These are phyloP conservation scores for Plumapathes pennacea DNA, from an alignment of 92 coral and sea anemone genomes.

Conservation along the genomic window DNA sequence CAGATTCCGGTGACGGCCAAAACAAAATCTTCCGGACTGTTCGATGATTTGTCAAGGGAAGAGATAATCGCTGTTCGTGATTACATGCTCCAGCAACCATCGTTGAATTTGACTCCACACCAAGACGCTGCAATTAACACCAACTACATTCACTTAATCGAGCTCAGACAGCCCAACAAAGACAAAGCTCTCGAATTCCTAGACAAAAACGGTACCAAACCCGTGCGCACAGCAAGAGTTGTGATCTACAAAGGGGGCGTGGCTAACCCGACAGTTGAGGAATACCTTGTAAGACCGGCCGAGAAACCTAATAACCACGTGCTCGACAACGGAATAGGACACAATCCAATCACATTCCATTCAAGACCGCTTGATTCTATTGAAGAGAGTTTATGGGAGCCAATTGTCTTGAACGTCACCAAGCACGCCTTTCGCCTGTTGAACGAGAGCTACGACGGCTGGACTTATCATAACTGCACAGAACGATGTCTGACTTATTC, in stretches of 20 bases:
- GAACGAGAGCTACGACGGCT: conserved; percentile 61
- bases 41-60: conserved; percentile 58
- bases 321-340: conserved; percentile 7
- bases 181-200: conserved; percentile 48
- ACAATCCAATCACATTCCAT: conserved; percentile 56
- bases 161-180: conserved; percentile 59
- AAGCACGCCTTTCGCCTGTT: conserved; percentile 20
- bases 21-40: conserved; percentile 51
- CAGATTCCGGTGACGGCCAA: conserved; percentile 1
- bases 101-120: conserved; percentile 52
- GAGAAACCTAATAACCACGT: conserved; percentile 24
- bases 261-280: conserved; percentile 35
- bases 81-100: conserved; percentile 39
- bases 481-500: conserved; percentile 37
- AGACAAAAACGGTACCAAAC: conserved; percentile 45
- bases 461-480: conserved; percentile 46
- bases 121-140: conserved; percentile 34
- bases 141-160: conserved; percentile 68
- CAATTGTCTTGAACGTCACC: conserved; percentile 16
- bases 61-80: conserved; percentile 72
- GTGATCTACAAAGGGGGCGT: conserved; percentile 54
- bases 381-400: conserved; percentile 1
- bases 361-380: conserved; percentile 14
- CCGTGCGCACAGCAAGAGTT: conserved; percentile 58
- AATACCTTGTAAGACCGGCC: conserved; percentile 58